Evolutionary conservation across 2,113 vertebrate genomes (phyloP).

Genomic region (Cynopterus brachyotis): DNA sequence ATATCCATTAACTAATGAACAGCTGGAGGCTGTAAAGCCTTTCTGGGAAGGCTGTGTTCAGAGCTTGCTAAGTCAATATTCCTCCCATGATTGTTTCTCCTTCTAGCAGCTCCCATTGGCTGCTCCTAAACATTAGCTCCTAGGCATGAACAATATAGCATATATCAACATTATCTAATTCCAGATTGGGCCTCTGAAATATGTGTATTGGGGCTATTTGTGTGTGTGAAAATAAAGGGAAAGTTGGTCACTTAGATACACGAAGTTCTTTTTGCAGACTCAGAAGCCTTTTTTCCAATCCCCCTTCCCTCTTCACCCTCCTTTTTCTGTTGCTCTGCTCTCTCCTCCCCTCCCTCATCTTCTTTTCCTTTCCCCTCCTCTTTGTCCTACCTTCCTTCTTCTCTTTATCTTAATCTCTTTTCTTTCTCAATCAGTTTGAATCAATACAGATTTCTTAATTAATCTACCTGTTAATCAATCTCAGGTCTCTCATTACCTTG

Average conservation of each 20-base stretch:
- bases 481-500: background rate
- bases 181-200: background rate
- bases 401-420: background rate
- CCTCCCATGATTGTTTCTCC: background rate
- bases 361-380: background rate
- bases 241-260: background rate
- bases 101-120: background rate
- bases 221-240: background rate
- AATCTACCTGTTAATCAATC: background rate
- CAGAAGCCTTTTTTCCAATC: background rate
- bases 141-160: background rate
- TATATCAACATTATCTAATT: background rate
- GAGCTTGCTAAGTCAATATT: conserved; percentile 8
- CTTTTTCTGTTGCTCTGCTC: background rate
- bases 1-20: conserved; percentile 74
- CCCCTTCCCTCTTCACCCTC: rapidly evolving
- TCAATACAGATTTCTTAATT: background rate
- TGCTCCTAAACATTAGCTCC: background rate
- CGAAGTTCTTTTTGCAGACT: background rate
- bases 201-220: background rate
- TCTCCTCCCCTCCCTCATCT: background rate
- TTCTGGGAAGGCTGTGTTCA: background rate
- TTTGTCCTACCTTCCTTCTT: background rate
- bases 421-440: background rate
- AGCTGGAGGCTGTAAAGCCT: conserved; percentile 39